These are phyloP conservation scores for Hydropotes inermis DNA, from an alignment of 2,113 vertebrate species.

Conservation along the genomic window DNA sequence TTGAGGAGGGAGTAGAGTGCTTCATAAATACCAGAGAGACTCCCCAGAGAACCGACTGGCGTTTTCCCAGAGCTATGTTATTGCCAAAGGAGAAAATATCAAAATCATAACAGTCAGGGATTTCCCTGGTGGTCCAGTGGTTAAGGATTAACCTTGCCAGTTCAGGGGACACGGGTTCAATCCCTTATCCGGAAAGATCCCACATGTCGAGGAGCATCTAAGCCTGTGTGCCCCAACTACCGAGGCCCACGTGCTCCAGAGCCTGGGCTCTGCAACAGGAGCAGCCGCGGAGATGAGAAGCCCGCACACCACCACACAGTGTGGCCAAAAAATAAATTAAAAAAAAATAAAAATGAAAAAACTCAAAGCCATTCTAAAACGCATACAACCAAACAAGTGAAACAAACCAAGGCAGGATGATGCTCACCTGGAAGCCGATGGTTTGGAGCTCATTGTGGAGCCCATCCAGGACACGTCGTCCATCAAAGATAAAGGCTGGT, in stretches of 20 bases:
- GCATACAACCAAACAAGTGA: background rate
- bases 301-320: background rate
- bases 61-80: background rate
- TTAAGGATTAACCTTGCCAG: background rate
- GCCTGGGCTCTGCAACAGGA: background rate
- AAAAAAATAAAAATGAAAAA: background rate
- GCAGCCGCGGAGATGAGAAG: background rate
- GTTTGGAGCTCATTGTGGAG: conserved; percentile 91
- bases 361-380: background rate
- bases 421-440: conserved; percentile 93
- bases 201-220: background rate
- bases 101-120: background rate
- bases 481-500: conserved; percentile 97
- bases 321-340: background rate
- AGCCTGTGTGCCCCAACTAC: background rate
- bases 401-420: background rate
- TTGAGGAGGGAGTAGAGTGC: background rate
- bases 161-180: background rate
- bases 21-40: background rate
- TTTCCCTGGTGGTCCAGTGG: background rate
- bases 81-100: background rate
- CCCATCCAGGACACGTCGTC: conserved; percentile 93
- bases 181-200: background rate
- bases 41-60: background rate
- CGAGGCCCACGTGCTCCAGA: background rate